These are phyloP conservation scores for Halocynthia roretzi DNA, from an alignment of 23 tunicate genomes.

Conservation along the genomic window DNA sequence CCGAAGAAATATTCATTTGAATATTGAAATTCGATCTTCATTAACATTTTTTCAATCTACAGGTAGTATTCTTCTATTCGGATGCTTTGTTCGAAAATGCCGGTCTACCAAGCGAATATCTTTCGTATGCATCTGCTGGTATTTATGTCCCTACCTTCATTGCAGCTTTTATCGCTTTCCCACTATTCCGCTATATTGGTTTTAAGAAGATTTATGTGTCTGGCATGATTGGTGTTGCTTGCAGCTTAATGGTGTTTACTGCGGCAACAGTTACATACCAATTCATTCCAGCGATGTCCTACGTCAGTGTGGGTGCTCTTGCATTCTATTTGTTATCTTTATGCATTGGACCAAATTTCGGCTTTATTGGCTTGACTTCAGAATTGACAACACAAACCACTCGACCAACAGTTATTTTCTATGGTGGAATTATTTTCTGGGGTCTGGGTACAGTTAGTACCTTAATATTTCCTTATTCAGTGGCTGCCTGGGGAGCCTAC, in stretches of 20 bases:
- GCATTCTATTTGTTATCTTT: constrained; percentile 20
- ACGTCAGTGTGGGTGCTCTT: constrained; percentile 3
- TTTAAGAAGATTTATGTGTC: not conserved
- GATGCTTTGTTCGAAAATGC: not conserved
- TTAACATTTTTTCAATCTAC: no score
- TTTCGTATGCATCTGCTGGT: constrained; percentile 8
- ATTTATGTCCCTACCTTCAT: no score
- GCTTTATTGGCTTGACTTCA: constrained; percentile 5
- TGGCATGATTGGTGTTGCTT: not conserved
- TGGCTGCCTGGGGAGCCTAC: constrained; percentile 23
- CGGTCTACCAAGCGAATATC: not conserved
- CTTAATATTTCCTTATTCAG: constrained; percentile 28
- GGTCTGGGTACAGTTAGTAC: constrained; percentile 2
- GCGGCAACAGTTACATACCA: not conserved
- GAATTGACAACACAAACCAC: constrained; percentile 29
- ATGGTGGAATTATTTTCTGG: constrained; percentile 30
- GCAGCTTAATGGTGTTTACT: no score
- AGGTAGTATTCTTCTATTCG: constrained; percentile 2
- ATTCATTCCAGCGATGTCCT: not conserved
- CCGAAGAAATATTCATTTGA: no score
- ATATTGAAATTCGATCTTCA: no score
- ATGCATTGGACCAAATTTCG: constrained; percentile 14
- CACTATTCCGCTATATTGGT: not conserved
- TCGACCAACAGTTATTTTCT: constrained; percentile 23
- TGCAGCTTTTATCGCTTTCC: not conserved